These are phyloP conservation scores for Grallaria varia DNA, from an alignment of 2,113 vertebrate genomes.

Conservation along the genomic window DNA sequence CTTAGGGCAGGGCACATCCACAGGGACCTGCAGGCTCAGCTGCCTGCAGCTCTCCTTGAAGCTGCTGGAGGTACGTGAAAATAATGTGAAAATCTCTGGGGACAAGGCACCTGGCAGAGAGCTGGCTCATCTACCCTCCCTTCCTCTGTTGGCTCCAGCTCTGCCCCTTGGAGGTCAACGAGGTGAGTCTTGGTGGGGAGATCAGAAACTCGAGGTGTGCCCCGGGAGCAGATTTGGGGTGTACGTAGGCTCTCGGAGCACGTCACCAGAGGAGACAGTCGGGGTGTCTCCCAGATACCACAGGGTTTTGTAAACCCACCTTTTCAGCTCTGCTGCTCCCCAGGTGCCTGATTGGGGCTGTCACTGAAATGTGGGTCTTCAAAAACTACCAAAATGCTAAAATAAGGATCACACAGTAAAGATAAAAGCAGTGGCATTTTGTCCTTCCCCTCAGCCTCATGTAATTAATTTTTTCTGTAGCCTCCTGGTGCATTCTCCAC, in stretches of 20 bases:
- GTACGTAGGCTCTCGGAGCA: neutral
- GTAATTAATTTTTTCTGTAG: conserved; percentile 34
- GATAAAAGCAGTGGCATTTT: neutral
- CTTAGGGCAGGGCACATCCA: rapidly evolving
- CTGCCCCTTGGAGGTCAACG: rapidly evolving
- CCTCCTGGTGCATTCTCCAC: neutral
- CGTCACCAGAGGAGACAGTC: rapidly evolving
- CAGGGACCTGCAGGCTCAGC: rapidly evolving
- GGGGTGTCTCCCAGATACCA: neutral
- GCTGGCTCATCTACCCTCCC: neutral
- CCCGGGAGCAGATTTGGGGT: rapidly evolving
- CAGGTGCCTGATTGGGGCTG: neutral
- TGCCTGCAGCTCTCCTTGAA: neutral
- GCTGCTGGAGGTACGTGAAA: neutral
- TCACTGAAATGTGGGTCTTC: neutral
- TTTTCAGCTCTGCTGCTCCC: neutral
- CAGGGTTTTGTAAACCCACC: neutral
- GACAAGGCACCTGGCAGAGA: neutral
- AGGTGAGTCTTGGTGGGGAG: neutral
- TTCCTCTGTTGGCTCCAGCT: neutral
- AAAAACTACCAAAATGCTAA: neutral
- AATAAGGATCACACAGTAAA: neutral
- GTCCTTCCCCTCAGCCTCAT: neutral
- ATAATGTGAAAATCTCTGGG: neutral
- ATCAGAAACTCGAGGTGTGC: neutral